phyloP scores from a whole-genome alignment of 2,888 invertebrate genomes.

The Empis stercorea region DNA sequence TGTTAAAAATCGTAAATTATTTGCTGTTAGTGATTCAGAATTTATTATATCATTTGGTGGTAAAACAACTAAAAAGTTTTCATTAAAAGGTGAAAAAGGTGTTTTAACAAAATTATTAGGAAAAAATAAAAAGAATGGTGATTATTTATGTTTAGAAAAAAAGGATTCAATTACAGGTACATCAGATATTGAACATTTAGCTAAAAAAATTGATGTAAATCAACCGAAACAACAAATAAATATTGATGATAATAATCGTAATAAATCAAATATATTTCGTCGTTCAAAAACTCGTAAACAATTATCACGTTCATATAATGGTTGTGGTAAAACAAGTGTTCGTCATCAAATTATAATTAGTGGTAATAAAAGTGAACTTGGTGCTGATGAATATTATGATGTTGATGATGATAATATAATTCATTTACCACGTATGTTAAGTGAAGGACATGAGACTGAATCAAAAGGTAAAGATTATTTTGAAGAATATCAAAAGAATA shows the following conservation, averaged over 20 bases:
- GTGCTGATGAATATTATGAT: conserved; percentile 8
- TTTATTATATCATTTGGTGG: conserved; percentile 27
- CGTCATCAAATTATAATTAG: conserved; percentile 16
- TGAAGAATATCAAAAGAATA: not conserved
- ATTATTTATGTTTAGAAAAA: conserved; percentile 31
- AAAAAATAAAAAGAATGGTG: conserved; percentile 32
- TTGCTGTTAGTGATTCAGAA: conserved; percentile 34
- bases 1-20: conserved; percentile 21
- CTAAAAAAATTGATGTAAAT: too few relatives aligned
- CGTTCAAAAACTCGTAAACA: conserved; percentile 30
- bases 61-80: conserved; percentile 12
- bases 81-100: conserved; percentile 26
- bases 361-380: conserved; percentile 6
- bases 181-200: too few relatives aligned
- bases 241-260: not conserved
- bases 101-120: conserved; percentile 29
- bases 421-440: conserved; percentile 21
- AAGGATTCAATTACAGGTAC: conserved; percentile 23
- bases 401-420: conserved; percentile 20
- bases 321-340: conserved; percentile 17
- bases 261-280: conserved; percentile 23
- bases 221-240: too few relatives aligned
- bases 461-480: conserved; percentile 7
- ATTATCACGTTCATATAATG: conserved; percentile 33
- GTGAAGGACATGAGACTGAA: conserved; percentile 17